Conservation (phyloP, 1,140 invertebrate species). For the Drosophila pallidifrons region DNA sequence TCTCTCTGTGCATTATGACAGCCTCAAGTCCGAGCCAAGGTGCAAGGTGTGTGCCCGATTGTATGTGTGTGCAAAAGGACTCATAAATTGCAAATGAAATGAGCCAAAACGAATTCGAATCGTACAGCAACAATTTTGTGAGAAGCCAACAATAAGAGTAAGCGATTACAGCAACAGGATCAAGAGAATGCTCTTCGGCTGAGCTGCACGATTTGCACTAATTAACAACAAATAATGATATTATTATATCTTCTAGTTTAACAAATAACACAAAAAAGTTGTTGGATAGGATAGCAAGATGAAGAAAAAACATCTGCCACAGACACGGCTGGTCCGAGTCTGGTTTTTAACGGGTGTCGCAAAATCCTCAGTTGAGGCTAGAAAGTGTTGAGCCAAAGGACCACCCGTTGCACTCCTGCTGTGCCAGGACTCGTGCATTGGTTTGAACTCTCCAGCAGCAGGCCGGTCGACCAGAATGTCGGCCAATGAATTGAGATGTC, state of each 20-base stretch:
- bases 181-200: constrained; percentile 6
- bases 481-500: constrained; percentile 73
- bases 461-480: constrained; percentile 12
- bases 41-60: constrained; percentile 66
- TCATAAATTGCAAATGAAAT: constrained; percentile 84
- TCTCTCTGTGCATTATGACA: constrained; percentile 71
- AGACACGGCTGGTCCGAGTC: background rate
- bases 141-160: constrained; percentile 1
- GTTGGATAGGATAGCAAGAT: background rate
- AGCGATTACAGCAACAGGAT: constrained; percentile 38
- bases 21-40: constrained; percentile 40
- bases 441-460: constrained; percentile 40
- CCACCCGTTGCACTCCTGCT: constrained; percentile 77
- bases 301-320: constrained; percentile 60
- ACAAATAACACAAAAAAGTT: constrained; percentile 31
- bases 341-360: constrained; percentile 49
- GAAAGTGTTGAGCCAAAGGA: constrained; percentile 71
- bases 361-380: constrained; percentile 55
- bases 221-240: constrained; percentile 79
- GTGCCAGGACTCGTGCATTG: constrained; percentile 71
- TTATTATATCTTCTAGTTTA: constrained; percentile 27
- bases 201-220: constrained; percentile 56
- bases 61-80: constrained; percentile 24
- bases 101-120: constrained; percentile 79
- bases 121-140: constrained; percentile 4